Percentiles rank a stretch among this genome's conserved stretches.
These are phyloP conservation scores for Latheticus oryzae DNA, from an alignment of 2,888 invertebrate genomes.

Conservation along the genomic window DNA sequence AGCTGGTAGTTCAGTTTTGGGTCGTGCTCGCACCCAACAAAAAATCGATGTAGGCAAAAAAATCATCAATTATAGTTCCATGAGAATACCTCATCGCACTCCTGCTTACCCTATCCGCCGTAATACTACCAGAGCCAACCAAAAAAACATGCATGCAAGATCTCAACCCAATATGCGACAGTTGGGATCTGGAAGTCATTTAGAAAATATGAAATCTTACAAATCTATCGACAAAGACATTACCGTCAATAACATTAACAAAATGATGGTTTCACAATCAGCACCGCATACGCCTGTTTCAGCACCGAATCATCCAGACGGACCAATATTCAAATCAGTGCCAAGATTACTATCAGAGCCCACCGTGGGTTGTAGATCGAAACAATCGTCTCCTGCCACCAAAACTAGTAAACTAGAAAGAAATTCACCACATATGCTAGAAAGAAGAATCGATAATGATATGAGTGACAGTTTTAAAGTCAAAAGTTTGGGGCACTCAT, in stretches of 20 bases:
- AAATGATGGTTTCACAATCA: constrained; percentile 62
- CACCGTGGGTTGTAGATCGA: constrained; percentile 52
- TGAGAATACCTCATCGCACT: constrained; percentile 68
- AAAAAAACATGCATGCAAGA: constrained; percentile 63
- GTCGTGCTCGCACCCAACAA: constrained; percentile 61
- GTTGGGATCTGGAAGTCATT: constrained; percentile 60
- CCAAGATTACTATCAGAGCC: constrained; percentile 63
- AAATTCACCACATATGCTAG: constrained; percentile 49
- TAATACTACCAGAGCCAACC: constrained; percentile 69
- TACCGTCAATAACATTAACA: constrained; percentile 54
- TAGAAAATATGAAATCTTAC: constrained; percentile 59
- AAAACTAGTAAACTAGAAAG: constrained; percentile 51
- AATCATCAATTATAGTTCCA: constrained; percentile 69
- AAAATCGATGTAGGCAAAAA: constrained; percentile 58
- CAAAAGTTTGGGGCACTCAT: constrained; percentile 55
- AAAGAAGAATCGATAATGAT: constrained; percentile 46
- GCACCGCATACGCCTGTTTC: constrained; percentile 65
- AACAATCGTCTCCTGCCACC: constrained; percentile 51
- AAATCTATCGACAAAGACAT: constrained; percentile 61
- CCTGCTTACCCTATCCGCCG: constrained; percentile 68
- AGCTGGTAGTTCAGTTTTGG: constrained; percentile 61
- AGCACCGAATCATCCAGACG: constrained; percentile 58
- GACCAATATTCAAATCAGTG: constrained; percentile 58
- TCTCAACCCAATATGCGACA: constrained; percentile 65
- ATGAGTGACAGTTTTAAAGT: constrained; percentile 52